Base-by-base conservation (phyloP, 2,797 vertebrate genomes). In the Danio kyathit region DNA sequence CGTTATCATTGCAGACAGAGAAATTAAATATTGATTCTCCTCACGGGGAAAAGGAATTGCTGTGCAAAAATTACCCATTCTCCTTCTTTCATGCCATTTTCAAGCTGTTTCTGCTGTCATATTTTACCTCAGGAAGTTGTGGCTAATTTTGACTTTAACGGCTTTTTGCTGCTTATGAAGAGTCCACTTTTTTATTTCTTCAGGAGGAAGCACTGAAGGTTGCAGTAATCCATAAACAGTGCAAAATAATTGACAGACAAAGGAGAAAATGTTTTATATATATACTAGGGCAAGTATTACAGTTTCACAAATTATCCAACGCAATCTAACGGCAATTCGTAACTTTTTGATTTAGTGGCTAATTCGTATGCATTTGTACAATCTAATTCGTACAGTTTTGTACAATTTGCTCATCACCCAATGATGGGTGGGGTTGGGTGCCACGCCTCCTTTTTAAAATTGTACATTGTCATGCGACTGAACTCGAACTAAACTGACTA, bases 1-100 rank as follows among this genome's bases (percentile, higher is more conserved):
- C 78, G 87, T 92, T 91, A 93, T 92, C 88, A 91, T 89, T 87
- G 88, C 87, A 89, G 89, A 92, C 91, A 92, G 91, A 92, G 88
- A 92, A 93, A 94, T 93, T 86, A 94, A 93, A 92, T 94, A 94
- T 94, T 92, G 92, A 93, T 93, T 90, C 85, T 79, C 21, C 64
- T 84, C 86, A 87, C 80, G 80, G 81, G 75, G 51, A 77, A 74
- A 80, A 85, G 59, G 83, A 82, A 88, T 81, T 82, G 82, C 81
- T 84, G 85, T 82, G 87, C 84, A 83, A 83, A 89, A 69, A 90
- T 92, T 84, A 90, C 75, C 87, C 74, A 86, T 90, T 84, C 86
- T 74, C 78, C 83, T 82, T 86, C 79, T 74, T 67, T 81, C 54
- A 65, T 41, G 70, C 82, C 49, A 65, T 80, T 80, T 59, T 83